These are phyloP conservation scores for Muscicapa striata DNA, from an alignment of 2,797 vertebrate genomes.

Conservation along the genomic window DNA sequence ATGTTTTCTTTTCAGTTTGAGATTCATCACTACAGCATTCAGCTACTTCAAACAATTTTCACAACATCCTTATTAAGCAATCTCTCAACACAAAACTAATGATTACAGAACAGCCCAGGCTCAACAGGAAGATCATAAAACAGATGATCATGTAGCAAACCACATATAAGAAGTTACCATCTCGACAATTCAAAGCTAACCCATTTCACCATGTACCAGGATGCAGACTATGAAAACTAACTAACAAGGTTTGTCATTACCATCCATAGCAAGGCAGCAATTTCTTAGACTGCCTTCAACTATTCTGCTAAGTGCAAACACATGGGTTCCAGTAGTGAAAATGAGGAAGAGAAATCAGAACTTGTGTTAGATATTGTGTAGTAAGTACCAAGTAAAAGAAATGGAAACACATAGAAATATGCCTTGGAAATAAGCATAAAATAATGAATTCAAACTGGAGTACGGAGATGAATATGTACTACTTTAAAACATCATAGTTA, in stretches of 20 bases:
- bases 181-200: background rate
- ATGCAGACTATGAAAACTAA: background rate
- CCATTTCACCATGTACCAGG: background rate
- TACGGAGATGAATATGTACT: rapidly evolving
- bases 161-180: background rate
- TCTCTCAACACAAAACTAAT: slow-evolving; percentile 41
- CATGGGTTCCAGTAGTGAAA: background rate
- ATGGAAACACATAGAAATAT: background rate
- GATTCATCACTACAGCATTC: slow-evolving; percentile 19
- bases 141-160: background rate
- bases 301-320: background rate
- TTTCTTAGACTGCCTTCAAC: background rate
- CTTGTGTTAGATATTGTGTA: background rate
- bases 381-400: background rate
- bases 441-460: background rate
- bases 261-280: background rate
- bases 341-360: background rate
- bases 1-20: slow-evolving; percentile 26
- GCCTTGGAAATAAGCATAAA: background rate
- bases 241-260: background rate
- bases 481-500: background rate
- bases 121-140: background rate
- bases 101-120: background rate
- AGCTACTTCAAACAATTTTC: slow-evolving; percentile 40
- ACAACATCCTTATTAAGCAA: slow-evolving; percentile 10